Percentiles rank a stretch among this genome's conserved stretches.
phyloP scores from a whole-genome alignment of 2,113 vertebrate genomes.

The Natator depressus region DNA sequence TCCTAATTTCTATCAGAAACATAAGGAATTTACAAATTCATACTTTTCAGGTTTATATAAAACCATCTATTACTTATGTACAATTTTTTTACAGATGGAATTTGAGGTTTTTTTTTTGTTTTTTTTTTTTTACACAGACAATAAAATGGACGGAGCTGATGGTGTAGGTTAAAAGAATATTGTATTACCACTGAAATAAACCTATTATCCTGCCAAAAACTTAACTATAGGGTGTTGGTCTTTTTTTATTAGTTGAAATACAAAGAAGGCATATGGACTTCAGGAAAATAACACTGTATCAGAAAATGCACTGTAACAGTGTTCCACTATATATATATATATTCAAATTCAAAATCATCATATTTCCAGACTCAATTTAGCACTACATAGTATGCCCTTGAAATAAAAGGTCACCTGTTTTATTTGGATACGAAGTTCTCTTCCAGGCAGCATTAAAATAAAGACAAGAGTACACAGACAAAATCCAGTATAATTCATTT shows the following conservation, averaged over 20 bases:
- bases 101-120: slow-evolving; percentile 59
- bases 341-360: slow-evolving; percentile 54
- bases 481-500: slow-evolving; percentile 88
- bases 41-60: slow-evolving; percentile 73
- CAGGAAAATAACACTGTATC: slow-evolving; percentile 79
- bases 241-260: slow-evolving; percentile 74
- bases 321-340: slow-evolving; percentile 24
- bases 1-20: slow-evolving; percentile 74
- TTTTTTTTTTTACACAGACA: slow-evolving; percentile 69
- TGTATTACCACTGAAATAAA: slow-evolving; percentile 71
- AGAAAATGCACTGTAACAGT: slow-evolving; percentile 76
- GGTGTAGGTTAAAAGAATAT: slow-evolving; percentile 73
- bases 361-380: slow-evolving; percentile 76
- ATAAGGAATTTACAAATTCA: slow-evolving; percentile 73
- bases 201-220: slow-evolving; percentile 68
- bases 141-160: slow-evolving; percentile 67
- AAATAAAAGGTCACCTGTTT: slow-evolving; percentile 81
- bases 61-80: slow-evolving; percentile 75
- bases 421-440: slow-evolving; percentile 82
- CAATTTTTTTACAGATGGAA: slow-evolving; percentile 71
- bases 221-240: slow-evolving; percentile 58
- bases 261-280: slow-evolving; percentile 75
- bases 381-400: slow-evolving; percentile 79
- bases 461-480: slow-evolving; percentile 84
- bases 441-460: slow-evolving; percentile 82